Percentiles rank a stretch among this genome's conserved stretches.
phyloP scores from a whole-genome alignment of 2,888 invertebrate genomes.

The Cyclophora albipunctata region DNA sequence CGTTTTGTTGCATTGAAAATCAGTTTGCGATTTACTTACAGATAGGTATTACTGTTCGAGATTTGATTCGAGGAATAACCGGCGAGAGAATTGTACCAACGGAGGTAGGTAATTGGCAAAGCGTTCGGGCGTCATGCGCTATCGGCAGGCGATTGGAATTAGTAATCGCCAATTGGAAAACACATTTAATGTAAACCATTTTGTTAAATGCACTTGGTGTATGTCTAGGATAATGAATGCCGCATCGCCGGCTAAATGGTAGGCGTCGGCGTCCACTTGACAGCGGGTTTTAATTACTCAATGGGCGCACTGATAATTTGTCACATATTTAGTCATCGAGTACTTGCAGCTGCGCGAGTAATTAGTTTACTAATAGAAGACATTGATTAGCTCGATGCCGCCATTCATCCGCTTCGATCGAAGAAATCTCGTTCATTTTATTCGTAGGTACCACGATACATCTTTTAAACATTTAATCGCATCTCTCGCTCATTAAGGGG shows the following conservation, averaged over 20 bases:
- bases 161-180: slow-evolving; percentile 22
- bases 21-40: no score
- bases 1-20: no score
- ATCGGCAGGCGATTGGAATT: slow-evolving; percentile 26
- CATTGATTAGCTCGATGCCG: slow-evolving; percentile 14
- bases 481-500: no score
- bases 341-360: slow-evolving; percentile 23
- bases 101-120: slow-evolving; percentile 31
- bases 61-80: no score
- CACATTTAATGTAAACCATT: slow-evolving; percentile 16
- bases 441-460: no score
- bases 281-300: slow-evolving; percentile 26
- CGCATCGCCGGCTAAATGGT: no score
- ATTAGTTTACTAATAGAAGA: slow-evolving; percentile 24
- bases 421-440: neutral
- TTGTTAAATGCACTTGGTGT: slow-evolving; percentile 17
- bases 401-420: slow-evolving; percentile 9
- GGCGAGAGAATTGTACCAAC: no score
- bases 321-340: slow-evolving; percentile 26
- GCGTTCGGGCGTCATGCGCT: slow-evolving; percentile 33
- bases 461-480: no score
- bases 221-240: no score
- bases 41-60: no score
- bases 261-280: slow-evolving; percentile 9
- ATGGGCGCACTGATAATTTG: slow-evolving; percentile 29